These are phyloP conservation scores for Cephalotes varians DNA, from an alignment of 2,888 invertebrate genomes.

Conservation along the genomic window DNA sequence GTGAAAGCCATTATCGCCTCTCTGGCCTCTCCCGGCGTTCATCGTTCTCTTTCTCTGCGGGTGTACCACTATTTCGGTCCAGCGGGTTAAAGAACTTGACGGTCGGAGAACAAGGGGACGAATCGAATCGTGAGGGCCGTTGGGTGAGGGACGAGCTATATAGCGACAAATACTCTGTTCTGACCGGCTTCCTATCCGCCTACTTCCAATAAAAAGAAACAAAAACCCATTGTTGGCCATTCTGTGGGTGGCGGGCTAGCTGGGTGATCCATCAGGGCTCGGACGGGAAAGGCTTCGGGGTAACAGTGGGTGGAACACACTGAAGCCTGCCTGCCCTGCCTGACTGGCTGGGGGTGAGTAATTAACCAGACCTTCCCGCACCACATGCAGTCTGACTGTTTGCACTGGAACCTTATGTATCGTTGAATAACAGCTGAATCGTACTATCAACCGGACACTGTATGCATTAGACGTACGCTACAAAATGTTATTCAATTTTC, in stretches of 20 bases:
- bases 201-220: slow-evolving; percentile 83
- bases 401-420: slow-evolving; percentile 82
- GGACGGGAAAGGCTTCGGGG: slow-evolving; percentile 82
- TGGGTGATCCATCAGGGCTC: slow-evolving; percentile 84
- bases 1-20: slow-evolving; percentile 68
- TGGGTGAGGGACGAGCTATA: slow-evolving; percentile 71
- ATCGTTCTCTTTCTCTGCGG: slow-evolving; percentile 65
- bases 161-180: slow-evolving; percentile 81
- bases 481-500: slow-evolving; percentile 17
- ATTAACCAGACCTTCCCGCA: slow-evolving; percentile 82
- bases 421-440: slow-evolving; percentile 78
- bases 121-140: slow-evolving; percentile 77
- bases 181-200: slow-evolving; percentile 78
- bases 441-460: slow-evolving; percentile 73
- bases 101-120: slow-evolving; percentile 79
- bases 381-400: slow-evolving; percentile 76
- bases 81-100: slow-evolving; percentile 79
- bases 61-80: slow-evolving; percentile 68
- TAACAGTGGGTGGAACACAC: slow-evolving; percentile 78
- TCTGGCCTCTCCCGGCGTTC: slow-evolving; percentile 54
- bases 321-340: slow-evolving; percentile 79
- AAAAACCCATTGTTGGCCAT: slow-evolving; percentile 84
- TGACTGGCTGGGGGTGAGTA: slow-evolving; percentile 83
- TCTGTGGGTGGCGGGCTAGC: slow-evolving; percentile 84
- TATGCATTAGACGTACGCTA: slow-evolving; percentile 39